Percentiles rank a stretch among this genome's conserved stretches.
Evolutionary conservation across 2,113 vertebrate species (phyloP).

Genomic region (Burhinus oedicnemus): DNA sequence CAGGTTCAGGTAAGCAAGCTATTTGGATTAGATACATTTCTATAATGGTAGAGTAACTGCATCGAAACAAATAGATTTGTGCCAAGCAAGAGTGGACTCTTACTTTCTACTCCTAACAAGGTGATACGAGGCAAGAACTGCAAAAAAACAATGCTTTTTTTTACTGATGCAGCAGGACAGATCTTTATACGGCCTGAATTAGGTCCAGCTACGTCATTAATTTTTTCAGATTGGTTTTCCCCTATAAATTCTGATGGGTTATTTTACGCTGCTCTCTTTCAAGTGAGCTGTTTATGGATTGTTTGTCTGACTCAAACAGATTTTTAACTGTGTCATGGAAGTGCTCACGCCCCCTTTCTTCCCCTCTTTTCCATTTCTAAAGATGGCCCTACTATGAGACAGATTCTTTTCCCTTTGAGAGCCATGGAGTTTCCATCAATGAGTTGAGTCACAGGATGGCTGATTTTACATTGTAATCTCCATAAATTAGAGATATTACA

Average conservation of each 20-base stretch:
- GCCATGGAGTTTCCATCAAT: not conserved
- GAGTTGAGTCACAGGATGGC: not conserved
- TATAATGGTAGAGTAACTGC: not conserved
- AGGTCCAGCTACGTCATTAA: rapidly evolving
- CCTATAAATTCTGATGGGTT: not conserved
- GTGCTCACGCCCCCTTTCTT: not conserved
- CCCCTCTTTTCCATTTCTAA: not conserved
- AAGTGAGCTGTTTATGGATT: not conserved
- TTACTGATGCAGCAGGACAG: not conserved
- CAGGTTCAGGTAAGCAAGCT: slow-evolving; percentile 66
- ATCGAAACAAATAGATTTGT: not conserved
- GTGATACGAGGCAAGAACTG: not conserved
- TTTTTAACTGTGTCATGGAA: not conserved
- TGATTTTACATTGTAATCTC: not conserved
- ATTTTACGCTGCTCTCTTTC: not conserved
- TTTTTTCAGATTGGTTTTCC: not conserved
- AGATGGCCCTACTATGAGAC: not conserved
- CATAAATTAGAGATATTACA: not conserved
- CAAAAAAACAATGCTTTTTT: not conserved
- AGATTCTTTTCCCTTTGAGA: not conserved
- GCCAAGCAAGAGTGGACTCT: not conserved
- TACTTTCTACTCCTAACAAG: not conserved
- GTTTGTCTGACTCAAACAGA: not conserved
- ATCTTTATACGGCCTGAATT: not conserved
- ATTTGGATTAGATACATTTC: not conserved